Conservation (phyloP, 2,113 vertebrate species). For the Spizaetus ornatus region DNA sequence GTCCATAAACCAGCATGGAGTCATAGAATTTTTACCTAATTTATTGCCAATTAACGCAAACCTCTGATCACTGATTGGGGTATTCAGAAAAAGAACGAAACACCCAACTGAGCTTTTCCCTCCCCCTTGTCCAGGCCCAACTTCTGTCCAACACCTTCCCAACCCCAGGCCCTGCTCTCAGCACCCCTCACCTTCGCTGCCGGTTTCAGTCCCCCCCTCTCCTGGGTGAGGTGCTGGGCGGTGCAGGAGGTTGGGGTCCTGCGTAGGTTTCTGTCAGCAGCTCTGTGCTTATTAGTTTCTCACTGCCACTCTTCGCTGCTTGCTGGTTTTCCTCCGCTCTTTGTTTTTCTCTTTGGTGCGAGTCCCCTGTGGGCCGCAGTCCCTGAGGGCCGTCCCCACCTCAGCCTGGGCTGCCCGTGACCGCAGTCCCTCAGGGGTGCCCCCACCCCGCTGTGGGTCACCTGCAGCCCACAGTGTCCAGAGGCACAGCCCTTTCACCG, state of each 20-base stretch:
- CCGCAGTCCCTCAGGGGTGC: fast-evolving
- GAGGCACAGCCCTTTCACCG: neutral
- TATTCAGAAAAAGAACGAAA: neutral
- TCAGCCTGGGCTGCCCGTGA: fast-evolving
- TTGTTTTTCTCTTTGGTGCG: neutral
- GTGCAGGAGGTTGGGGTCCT: fast-evolving
- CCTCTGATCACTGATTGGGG: neutral
- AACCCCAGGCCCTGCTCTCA: fast-evolving
- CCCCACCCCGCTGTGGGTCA: fast-evolving
- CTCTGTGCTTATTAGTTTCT: neutral
- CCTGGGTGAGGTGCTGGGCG: neutral
- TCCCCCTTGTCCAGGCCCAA: fast-evolving
- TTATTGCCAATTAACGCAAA: neutral
- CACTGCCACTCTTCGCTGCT: fast-evolving
- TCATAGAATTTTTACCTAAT: neutral
- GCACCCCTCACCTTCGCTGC: neutral
- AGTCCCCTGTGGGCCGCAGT: neutral
- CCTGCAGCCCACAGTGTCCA: fast-evolving
- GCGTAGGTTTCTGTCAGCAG: neutral
- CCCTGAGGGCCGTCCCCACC: neutral
- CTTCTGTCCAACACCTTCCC: fast-evolving
- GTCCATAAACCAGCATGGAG: neutral
- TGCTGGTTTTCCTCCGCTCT: neutral
- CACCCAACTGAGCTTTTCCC: fast-evolving
- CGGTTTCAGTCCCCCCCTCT: neutral